Evolutionary conservation across 2,113 vertebrate genomes (phyloP), one percentile per base, ranked within the genome.

Genomic region (Microcebus tavaratra): DNA sequence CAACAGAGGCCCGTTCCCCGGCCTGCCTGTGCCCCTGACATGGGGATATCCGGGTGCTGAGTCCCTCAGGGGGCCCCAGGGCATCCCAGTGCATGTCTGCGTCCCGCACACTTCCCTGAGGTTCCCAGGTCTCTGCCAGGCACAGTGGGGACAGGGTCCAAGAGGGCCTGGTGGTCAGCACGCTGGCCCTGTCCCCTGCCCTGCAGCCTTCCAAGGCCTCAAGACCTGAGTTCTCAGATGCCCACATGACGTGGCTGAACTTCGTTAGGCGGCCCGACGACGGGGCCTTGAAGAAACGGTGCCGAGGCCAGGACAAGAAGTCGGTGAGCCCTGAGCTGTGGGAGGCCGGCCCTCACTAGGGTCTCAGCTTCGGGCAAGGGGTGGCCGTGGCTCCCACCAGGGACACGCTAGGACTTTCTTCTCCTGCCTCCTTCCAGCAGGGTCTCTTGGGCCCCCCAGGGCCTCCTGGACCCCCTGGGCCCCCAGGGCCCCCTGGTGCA

Each of bases 181-280:
- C 18, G 7, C 67, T 42, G 50, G 75, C 34, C 42, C 68, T 70
- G 59, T 34, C 36, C 50, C 81, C 85, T 92, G 97, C n/a, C 72
- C 80, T 97, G 9, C 84, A 99, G 99, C 90, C 98, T 9, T 97
- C 98, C 4, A 99, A 99, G 55, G 95, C 98, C 39, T 78, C 95
- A 0, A 98, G 98, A 34, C 98, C 98, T n/a, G 99, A 99, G 88
- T 94, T 99, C 97, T 98, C 99, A 10, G 99, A 99, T 67, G 99
- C 99, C 0, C 98, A 99, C 50, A 98, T 97, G 55, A 99, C 99
- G 29, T 99, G 99, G 99, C 99, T 99, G 98, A 99, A 99, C 98
- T 99, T 99, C 94, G 99, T 99, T 59, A 99, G 99, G 94, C 98
- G 99, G 95, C 99, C 99, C 0, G 99, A 99, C 2, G 99, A 99